Conservation (phyloP, 2,113 vertebrate species). For the Pollimyrus isidori region DNA sequence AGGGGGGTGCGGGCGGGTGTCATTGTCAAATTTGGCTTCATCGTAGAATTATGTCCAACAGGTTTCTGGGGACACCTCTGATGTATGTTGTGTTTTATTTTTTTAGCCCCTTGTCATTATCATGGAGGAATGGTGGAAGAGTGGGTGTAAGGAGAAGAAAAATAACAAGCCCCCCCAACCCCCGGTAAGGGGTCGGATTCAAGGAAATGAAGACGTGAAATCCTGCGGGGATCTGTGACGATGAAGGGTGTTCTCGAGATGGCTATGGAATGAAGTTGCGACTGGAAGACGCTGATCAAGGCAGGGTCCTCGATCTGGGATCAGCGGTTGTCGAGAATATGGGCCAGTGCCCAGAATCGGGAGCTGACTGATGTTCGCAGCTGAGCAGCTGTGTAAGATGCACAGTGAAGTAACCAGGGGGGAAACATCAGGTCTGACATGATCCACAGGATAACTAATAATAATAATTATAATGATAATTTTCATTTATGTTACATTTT, state of each 20-base stretch:
- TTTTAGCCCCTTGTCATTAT: not conserved
- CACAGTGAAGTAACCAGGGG: not conserved
- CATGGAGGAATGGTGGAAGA: not conserved
- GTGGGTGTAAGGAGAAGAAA: not conserved
- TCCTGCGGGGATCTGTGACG: not conserved
- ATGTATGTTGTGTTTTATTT: not conserved
- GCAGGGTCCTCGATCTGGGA: not conserved
- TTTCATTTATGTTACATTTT: not conserved
- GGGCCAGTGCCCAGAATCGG: not conserved
- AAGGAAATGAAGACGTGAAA: not conserved
- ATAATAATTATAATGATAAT: not conserved
- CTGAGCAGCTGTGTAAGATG: not conserved
- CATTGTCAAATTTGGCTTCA: not conserved
- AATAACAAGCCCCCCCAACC: not conserved
- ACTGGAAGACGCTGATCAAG: not conserved
- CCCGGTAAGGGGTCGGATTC: not conserved
- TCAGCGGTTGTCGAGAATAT: not conserved
- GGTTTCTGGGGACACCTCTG: not conserved
- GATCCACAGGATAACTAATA: not conserved
- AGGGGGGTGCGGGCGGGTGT: not conserved
- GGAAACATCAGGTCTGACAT: not conserved
- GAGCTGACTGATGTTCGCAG: not conserved
- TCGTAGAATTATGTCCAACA: not conserved
- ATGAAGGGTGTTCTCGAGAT: not conserved
- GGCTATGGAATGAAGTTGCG: not conserved